Base-by-base conservation (phyloP, 1,140 invertebrate species). In the Nylanderia fulva region DNA sequence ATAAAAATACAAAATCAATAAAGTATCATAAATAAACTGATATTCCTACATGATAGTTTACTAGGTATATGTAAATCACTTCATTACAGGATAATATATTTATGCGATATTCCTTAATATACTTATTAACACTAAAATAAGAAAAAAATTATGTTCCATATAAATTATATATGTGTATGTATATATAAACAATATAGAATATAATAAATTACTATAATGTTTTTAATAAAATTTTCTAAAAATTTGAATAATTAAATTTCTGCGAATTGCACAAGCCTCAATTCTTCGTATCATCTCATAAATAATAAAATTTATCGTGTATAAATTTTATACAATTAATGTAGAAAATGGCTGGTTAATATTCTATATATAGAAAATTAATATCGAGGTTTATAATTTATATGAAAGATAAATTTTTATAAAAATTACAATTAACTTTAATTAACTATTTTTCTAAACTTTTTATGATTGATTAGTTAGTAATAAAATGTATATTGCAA, bases 1-100 rank as follows among this genome's bases (percentile, higher is more conserved):
- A 48, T 42, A 42, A 58, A 82, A 82, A 58, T 39, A 15, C 7
- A 52, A 64, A 52, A 64, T 36, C 71, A 33, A 52, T 56, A 29
- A 42, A 42, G 24, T 58, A 18, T 33, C 36, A 27, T 71, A 52
- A 82, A 82, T 29, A 58, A 58, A 80, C 13, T n/a, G 13, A 80
- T 80, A 69, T 80, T 80, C 1, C 52, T 42, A 21, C 33, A 1
- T 39, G 15, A 68, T 54, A 80, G 48, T 82, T 82, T 71, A 58
- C 24, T 29, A 9, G 11, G 4, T 42, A 58, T 5, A 33, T 42
- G 39, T n/a, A 79, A 52, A 80, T 69, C 29, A 66, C 15, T 36
- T 9, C n/a, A 77, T 29, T n/a, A 27, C 5, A 4, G 45, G 3
- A 11, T 58, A 69, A 69, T 69, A 56, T 45, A 71, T n/a, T n/a